Evolutionary conservation across 2,113 vertebrate species (phyloP).

Genomic region (Mixornis gularis): DNA sequence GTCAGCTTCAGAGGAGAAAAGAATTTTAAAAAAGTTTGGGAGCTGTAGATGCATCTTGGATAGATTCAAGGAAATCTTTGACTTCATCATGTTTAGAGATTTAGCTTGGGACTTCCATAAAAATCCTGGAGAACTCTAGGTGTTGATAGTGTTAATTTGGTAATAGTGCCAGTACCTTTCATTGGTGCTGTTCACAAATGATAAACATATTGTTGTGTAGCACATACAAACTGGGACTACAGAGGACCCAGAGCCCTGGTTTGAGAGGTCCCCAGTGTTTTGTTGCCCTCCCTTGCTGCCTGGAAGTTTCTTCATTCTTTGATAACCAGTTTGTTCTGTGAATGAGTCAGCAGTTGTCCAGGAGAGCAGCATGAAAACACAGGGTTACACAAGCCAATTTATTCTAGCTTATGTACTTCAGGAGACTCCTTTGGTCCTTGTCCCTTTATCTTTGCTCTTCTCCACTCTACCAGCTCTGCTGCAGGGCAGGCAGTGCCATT

Average conservation of each 20-base stretch:
- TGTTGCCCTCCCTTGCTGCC: neutral
- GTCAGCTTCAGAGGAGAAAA: rapidly evolving
- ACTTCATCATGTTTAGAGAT: neutral
- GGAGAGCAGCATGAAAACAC: neutral
- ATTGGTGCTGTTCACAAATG: neutral
- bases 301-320: neutral
- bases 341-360: neutral
- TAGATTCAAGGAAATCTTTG: neutral
- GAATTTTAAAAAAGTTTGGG: neutral
- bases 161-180: neutral
- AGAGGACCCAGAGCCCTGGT: neutral
- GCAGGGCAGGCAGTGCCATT: neutral
- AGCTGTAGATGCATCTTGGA: neutral
- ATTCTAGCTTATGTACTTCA: neutral
- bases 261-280: neutral
- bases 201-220: rapidly evolving
- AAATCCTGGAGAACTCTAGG: neutral
- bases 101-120: neutral
- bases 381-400: neutral
- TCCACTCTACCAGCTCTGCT: neutral
- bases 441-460: neutral
- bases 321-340: neutral
- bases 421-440: neutral
- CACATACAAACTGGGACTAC: rapidly evolving
- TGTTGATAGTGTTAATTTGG: neutral